Evolutionary conservation across 2,113 vertebrate genomes (phyloP).

Genomic region (Peromyscus polionotus): DNA sequence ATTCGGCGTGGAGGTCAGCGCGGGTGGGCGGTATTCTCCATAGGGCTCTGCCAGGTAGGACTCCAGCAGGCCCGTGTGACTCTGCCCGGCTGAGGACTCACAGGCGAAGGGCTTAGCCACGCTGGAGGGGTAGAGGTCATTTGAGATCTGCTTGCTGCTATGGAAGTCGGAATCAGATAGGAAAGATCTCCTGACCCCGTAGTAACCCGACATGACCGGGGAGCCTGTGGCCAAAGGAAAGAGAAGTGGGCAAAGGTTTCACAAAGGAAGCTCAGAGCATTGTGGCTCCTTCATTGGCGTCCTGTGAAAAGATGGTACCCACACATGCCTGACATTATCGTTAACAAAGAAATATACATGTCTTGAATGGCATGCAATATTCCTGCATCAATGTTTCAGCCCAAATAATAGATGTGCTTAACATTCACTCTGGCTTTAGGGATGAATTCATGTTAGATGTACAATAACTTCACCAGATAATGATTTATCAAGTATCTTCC

Average conservation of each 20-base stretch:
- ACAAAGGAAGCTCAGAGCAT: background rate
- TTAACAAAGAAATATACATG: background rate
- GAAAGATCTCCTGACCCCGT: conserved; percentile 91
- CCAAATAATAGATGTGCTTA: too few species aligned
- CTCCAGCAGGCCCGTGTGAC: conserved; percentile 92
- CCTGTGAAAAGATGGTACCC: background rate
- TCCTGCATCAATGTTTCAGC: background rate
- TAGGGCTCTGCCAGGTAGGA: conserved; percentile 91
- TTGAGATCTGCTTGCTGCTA: conserved; percentile 89
- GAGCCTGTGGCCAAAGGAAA: conserved; percentile 88
- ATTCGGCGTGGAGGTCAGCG: conserved; percentile 85
- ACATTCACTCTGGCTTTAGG: background rate
- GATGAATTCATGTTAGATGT: background rate
- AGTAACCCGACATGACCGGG: conserved; percentile 89
- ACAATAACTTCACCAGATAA: background rate
- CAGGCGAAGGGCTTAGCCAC: conserved; percentile 91
- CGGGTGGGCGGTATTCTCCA: conserved; percentile 89
- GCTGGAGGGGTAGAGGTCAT: conserved; percentile 88
- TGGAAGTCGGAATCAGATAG: conserved; percentile 93
- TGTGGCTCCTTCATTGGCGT: background rate
- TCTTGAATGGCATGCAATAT: background rate
- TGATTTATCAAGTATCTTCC: too few species aligned
- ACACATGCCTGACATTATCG: accelerated
- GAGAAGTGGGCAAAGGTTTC: background rate
- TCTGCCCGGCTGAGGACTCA: conserved; percentile 87